phyloP scores from a whole-genome alignment of 2,797 vertebrate species.

The Sternarchorhynchus goeldii region DNA sequence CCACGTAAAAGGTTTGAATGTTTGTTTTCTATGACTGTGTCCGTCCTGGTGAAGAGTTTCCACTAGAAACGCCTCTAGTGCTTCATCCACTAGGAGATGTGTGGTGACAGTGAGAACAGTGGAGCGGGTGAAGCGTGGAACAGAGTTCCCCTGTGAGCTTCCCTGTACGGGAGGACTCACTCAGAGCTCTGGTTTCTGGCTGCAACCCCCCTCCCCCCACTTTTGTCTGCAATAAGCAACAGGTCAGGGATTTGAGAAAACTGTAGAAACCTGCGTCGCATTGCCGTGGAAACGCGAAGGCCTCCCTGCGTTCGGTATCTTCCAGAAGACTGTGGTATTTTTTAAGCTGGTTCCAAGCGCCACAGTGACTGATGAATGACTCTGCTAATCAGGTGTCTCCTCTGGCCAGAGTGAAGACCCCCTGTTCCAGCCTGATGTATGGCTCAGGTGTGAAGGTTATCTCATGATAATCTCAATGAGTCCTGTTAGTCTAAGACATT shows the following conservation, averaged over 20 bases:
- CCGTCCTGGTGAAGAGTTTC: neutral
- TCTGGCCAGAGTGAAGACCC: constrained; percentile 12
- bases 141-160: constrained; percentile 9
- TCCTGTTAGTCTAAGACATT: constrained; percentile 45
- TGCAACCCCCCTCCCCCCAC: constrained; percentile 38
- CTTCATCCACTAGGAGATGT: neutral
- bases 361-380: constrained; percentile 34
- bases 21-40: neutral
- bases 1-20: too few relatives aligned
- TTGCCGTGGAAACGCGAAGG: constrained; percentile 28
- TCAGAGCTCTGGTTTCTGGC: constrained; percentile 43
- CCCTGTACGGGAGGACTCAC: constrained; percentile 29
- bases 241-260: constrained; percentile 39
- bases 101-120: constrained; percentile 34
- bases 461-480: constrained; percentile 49
- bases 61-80: neutral
- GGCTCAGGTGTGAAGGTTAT: constrained; percentile 40
- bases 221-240: constrained; percentile 48
- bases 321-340: constrained; percentile 28
- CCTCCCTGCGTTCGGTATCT: constrained; percentile 11
- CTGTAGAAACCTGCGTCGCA: constrained; percentile 29
- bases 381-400: constrained; percentile 21
- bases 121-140: constrained; percentile 11
- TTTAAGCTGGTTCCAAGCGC: constrained; percentile 13
- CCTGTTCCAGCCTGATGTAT: constrained; percentile 47